Percentiles rank a stretch among this genome's conserved stretches.
phyloP scores from a whole-genome alignment of 2,113 vertebrate genomes.

The Leucosticte australis region DNA sequence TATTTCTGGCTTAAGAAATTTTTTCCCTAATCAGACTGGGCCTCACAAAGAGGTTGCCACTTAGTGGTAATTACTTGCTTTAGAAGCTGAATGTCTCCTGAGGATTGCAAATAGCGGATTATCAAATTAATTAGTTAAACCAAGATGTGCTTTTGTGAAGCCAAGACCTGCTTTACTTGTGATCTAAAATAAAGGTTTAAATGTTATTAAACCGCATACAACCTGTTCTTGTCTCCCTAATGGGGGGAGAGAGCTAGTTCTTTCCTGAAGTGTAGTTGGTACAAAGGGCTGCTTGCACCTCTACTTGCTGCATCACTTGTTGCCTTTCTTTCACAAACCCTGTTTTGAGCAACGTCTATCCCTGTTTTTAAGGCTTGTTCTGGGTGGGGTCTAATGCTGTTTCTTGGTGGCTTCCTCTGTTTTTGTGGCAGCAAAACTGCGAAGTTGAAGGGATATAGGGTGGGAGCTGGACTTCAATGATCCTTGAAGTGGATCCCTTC shows the following conservation, averaged over 20 bases:
- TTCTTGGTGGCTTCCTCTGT: not conserved
- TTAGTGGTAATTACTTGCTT: slow-evolving; percentile 61
- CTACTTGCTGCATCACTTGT: not conserved
- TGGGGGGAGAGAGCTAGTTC: not conserved
- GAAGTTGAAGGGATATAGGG: not conserved
- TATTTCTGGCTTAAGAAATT: slow-evolving; percentile 56
- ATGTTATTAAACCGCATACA: not conserved
- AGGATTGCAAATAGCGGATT: slow-evolving; percentile 58
- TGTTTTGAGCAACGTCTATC: not conserved
- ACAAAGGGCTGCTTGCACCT: not conserved
- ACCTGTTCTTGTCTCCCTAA: not conserved
- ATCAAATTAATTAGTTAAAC: slow-evolving; percentile 68
- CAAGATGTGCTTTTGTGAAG: slow-evolving; percentile 57
- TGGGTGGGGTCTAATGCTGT: not conserved
- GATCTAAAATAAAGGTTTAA: slow-evolving; percentile 39
- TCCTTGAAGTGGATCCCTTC: not conserved
- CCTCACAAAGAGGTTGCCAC: slow-evolving; percentile 55
- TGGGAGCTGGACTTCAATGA: not conserved
- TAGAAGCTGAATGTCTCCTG: slow-evolving; percentile 36
- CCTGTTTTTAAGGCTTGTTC: not conserved
- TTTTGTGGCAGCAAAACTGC: not conserved
- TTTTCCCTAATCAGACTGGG: slow-evolving; percentile 43
- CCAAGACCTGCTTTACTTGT: slow-evolving; percentile 3
- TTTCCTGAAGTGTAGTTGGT: not conserved
- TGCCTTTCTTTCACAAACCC: not conserved